Evolutionary conservation across 2,113 vertebrate genomes (phyloP).

Genomic region (Sapayoa aenigma): DNA sequence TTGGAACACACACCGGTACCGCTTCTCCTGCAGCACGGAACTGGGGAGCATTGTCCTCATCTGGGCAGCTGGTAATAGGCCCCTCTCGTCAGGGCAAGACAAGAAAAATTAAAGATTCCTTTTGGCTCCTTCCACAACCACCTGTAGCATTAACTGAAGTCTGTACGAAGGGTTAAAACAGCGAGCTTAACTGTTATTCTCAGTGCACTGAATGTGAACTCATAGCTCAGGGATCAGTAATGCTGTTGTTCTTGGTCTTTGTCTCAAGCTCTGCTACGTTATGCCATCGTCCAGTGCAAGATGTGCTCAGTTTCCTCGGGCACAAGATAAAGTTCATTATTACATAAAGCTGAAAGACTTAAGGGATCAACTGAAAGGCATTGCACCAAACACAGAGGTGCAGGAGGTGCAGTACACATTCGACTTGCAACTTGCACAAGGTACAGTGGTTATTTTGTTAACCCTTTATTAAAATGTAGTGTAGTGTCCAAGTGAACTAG

Average conservation of each 20-base stretch:
- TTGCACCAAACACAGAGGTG: slow-evolving; percentile 74
- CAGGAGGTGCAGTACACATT: slow-evolving; percentile 89
- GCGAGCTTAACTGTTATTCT: background rate
- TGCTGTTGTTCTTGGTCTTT: background rate
- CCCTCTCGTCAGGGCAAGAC: background rate
- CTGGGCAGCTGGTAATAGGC: background rate
- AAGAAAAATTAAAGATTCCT: background rate
- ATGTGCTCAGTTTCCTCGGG: slow-evolving; percentile 96
- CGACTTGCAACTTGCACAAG: slow-evolving; percentile 89
- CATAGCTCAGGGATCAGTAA: background rate
- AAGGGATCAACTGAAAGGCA: slow-evolving; percentile 89
- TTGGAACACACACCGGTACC: background rate
- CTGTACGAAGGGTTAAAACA: background rate
- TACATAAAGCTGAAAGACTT: slow-evolving; percentile 96
- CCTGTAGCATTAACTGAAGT: background rate
- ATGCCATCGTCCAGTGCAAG: slow-evolving; percentile 98
- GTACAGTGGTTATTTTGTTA: slow-evolving; percentile 59
- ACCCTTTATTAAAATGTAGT: background rate
- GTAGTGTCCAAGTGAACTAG: background rate
- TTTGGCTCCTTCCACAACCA: background rate
- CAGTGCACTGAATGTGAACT: background rate
- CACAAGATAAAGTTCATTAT: slow-evolving; percentile 98
- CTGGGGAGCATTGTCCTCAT: background rate
- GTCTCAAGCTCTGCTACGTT: slow-evolving; percentile 87
- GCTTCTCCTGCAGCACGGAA: background rate